These are phyloP conservation scores for Mastigias papua DNA, from an alignment of 30 jellyfish, hydroid and myxozoan genomes.

Conservation along the genomic window DNA sequence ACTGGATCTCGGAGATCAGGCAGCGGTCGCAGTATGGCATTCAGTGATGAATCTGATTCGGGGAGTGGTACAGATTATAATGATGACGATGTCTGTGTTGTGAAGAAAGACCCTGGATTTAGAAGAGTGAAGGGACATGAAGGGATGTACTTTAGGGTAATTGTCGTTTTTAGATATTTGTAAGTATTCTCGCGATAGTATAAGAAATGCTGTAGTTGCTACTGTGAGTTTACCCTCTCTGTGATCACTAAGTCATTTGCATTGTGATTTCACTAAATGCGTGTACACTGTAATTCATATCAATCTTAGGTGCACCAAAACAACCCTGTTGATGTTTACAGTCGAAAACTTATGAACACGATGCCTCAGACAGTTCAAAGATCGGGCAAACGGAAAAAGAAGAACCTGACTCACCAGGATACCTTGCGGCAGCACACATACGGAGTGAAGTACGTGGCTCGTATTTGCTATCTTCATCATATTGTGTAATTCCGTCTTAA, in stretches of 20 bases:
- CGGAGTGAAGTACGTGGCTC: constrained; percentile 79
- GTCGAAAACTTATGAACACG: constrained; percentile 69
- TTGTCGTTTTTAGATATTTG: too few relatives aligned
- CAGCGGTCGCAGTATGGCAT: constrained; percentile 77
- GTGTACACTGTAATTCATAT: too few relatives aligned
- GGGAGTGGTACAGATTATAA: constrained; percentile 84
- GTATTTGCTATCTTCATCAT: background rate
- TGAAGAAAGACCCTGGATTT: constrained; percentile 81
- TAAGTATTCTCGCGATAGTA: too few relatives aligned
- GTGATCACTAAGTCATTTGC: too few relatives aligned
- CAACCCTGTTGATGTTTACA: constrained; percentile 93
- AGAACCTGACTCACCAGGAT: constrained; percentile 83
- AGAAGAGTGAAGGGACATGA: constrained; percentile 92
- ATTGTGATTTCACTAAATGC: too few relatives aligned
- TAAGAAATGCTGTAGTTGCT: too few relatives aligned
- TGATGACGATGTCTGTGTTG: constrained; percentile 75
- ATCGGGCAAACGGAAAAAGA: constrained; percentile 42
- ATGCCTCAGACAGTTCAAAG: constrained; percentile 83
- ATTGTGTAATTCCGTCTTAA: too few relatives aligned
- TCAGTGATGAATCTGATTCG: constrained; percentile 63
- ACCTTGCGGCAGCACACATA: constrained; percentile 82
- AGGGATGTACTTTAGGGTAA: constrained; percentile 96
- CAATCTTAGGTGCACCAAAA: constrained; percentile 85
- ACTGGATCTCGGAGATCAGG: constrained; percentile 84
- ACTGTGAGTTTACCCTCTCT: too few relatives aligned